Percentiles rank a stretch among this genome's conserved stretches.
Conservation (phyloP, 2,797 vertebrate genomes). For the Malacoctenus gilli region DNA sequence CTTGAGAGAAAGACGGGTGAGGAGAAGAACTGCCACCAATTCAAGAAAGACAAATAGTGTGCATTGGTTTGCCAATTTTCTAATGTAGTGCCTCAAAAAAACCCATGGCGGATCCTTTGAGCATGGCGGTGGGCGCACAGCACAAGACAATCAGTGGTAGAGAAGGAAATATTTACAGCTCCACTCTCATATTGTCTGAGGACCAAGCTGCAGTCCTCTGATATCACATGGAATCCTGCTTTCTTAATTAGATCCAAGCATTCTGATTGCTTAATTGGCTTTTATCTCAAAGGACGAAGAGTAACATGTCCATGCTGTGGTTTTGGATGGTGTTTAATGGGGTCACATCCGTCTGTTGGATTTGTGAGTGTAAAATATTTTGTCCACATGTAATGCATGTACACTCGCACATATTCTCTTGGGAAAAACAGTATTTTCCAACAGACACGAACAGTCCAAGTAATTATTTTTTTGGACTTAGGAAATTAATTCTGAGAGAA, state of each 20-base stretch:
- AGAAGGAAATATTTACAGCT: constrained; percentile 11
- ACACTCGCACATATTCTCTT: constrained; percentile 12
- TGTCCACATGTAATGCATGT: neutral
- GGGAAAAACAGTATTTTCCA: constrained; percentile 29
- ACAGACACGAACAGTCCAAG: constrained; percentile 27
- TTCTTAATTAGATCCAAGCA: constrained; percentile 48
- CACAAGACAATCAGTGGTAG: constrained; percentile 12
- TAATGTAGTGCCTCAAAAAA: constrained; percentile 17
- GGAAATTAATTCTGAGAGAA: too few relatives aligned
- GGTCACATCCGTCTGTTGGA: constrained; percentile 16
- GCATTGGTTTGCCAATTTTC: constrained; percentile 4
- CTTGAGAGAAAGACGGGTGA: constrained; percentile 6
- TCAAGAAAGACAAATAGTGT: constrained; percentile 14
- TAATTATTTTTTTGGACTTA: constrained; percentile 17
- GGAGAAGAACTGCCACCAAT: constrained; percentile 1
- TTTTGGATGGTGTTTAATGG: constrained; percentile 31
- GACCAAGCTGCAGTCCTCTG: constrained; percentile 23
- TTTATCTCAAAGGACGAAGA: constrained; percentile 46
- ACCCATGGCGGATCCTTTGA: neutral
- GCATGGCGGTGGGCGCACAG: neutral
- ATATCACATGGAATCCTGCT: constrained; percentile 42
- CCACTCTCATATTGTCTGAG: constrained; percentile 16
- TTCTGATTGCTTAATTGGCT: constrained; percentile 58
- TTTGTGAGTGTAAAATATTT: constrained; percentile 16
- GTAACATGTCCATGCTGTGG: constrained; percentile 28